Conservation (phyloP, 2,888 invertebrate genomes). For the Lasioglossum malachurum region DNA sequence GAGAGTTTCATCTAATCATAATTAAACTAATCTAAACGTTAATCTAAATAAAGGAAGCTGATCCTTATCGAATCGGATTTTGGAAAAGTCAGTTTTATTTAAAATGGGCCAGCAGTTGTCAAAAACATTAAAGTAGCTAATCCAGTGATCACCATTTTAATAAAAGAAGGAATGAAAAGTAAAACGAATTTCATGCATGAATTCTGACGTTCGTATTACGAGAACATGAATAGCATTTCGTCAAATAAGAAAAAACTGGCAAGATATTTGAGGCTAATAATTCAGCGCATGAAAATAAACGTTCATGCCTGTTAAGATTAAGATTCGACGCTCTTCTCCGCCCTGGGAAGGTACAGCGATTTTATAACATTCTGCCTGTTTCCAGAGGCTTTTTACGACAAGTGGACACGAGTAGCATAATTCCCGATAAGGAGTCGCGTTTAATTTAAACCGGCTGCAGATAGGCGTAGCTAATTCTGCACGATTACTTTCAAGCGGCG, state of each 20-base stretch:
- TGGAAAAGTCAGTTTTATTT: too few species aligned
- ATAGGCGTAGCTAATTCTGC: slow-evolving; percentile 47
- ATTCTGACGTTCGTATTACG: too few species aligned
- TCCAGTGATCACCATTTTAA: too few species aligned
- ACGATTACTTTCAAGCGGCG: slow-evolving; percentile 54
- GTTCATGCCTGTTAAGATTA: not conserved
- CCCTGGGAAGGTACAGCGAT: not conserved
- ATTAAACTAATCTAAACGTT: too few species aligned
- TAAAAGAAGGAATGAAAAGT: not conserved
- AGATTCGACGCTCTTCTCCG: not conserved
- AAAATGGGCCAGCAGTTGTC: too few species aligned
- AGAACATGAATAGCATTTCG: not conserved
- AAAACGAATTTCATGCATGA: not conserved
- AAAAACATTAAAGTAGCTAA: too few species aligned
- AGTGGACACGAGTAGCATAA: not conserved
- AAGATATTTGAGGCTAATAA: not conserved
- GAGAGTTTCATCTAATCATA: too few species aligned
- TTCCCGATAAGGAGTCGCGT: slow-evolving; percentile 33
- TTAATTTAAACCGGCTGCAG: slow-evolving; percentile 43
- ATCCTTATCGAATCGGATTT: too few species aligned
- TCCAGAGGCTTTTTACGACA: not conserved
- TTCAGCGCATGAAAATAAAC: not conserved
- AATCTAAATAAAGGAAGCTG: too few species aligned
- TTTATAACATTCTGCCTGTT: not conserved
- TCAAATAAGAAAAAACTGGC: not conserved